Conservation (phyloP, 2,797 vertebrate genomes). For the Pangasius sanitwongsei region DNA sequence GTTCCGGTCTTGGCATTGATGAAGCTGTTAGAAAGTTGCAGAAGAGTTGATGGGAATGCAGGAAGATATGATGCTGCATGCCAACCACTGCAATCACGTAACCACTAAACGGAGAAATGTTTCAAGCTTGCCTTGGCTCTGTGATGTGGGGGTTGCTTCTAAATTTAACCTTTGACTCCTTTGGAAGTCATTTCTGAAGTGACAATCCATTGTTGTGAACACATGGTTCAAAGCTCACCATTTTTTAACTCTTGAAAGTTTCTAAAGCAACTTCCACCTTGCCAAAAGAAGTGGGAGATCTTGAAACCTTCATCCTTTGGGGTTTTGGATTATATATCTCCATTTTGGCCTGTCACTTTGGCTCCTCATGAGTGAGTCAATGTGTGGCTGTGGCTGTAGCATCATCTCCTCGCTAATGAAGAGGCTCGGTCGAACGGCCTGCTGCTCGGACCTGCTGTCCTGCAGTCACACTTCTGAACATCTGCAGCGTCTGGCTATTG, state of each 20-base stretch:
- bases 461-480: constrained; percentile 93
- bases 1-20: neutral
- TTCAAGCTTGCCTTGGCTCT: neutral
- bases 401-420: constrained; percentile 99
- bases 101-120: neutral
- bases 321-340: constrained; percentile 1
- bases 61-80: neutral
- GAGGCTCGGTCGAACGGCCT: constrained; percentile 94
- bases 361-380: constrained; percentile 89
- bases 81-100: neutral
- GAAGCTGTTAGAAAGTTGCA: constrained; percentile 19
- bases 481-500: constrained; percentile 90
- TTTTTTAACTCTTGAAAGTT: neutral
- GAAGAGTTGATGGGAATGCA: neutral
- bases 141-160: too few relatives aligned
- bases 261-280: neutral
- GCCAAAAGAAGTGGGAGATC: neutral
- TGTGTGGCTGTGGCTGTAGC: constrained; percentile 99
- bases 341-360: constrained; percentile 48
- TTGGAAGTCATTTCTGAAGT: neutral
- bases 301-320: neutral
- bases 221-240: neutral
- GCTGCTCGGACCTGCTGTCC: constrained; percentile 95
- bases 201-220: neutral
- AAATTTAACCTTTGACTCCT: neutral